phyloP scores from a whole-genome alignment of 2,888 invertebrate species.

The Panzeria rudis region DNA sequence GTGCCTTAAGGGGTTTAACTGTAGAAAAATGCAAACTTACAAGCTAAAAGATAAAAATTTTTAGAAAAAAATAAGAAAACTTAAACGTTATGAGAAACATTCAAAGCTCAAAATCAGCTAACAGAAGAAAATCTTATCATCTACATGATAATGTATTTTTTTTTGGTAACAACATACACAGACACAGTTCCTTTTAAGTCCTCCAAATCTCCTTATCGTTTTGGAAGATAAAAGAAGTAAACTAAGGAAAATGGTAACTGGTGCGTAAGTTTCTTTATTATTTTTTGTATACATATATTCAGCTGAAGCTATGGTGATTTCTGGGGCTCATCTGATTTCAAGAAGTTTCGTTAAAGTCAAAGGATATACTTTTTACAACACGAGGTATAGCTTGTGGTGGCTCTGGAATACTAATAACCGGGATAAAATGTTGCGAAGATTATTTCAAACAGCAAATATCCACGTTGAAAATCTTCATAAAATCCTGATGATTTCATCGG shows the following conservation, averaged over 20 bases:
- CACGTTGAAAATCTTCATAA: too few species aligned
- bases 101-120: conserved; percentile 29
- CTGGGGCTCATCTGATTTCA: too few species aligned
- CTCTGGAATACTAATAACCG: too few species aligned
- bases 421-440: too few species aligned
- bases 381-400: too few species aligned
- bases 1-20: conserved; percentile 39
- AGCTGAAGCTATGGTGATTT: too few species aligned
- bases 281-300: background rate
- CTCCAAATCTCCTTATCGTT: conserved; percentile 74
- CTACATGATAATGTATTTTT: conserved; percentile 50
- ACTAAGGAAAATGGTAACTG: conserved; percentile 26
- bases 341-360: too few species aligned
- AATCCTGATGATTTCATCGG: too few species aligned
- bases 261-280: background rate
- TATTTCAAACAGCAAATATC: too few species aligned
- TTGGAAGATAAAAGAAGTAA: background rate
- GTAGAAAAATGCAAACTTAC: conserved; percentile 34
- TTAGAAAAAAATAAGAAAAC: background rate
- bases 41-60: background rate
- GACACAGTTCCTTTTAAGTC: conserved; percentile 71
- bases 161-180: conserved; percentile 3
- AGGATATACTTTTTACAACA: too few species aligned
- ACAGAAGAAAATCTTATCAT: conserved; percentile 79
- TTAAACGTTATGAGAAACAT: conserved; percentile 6